Evolutionary conservation across 2,113 vertebrate genomes (phyloP).

Genomic region (Heterochromis multidens): DNA sequence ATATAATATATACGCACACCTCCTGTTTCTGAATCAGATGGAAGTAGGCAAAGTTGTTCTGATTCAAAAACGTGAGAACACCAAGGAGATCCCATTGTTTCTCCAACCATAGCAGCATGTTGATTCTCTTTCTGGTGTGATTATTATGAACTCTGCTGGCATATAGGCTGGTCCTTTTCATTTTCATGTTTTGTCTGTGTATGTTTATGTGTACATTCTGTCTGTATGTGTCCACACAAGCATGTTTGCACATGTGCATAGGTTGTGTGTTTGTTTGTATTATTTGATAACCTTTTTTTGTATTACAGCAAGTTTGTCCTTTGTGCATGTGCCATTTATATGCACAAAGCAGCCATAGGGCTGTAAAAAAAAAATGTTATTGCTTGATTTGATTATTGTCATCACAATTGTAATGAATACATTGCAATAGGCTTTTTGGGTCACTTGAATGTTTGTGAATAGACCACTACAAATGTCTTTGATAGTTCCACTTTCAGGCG

Average conservation of each 20-base stretch:
- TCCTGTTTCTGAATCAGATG: conserved; percentile 11
- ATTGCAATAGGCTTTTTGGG: conserved; percentile 45
- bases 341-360: conserved; percentile 36
- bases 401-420: conserved; percentile 26
- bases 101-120: conserved; percentile 15
- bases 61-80: conserved; percentile 3
- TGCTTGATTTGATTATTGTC: conserved; percentile 27
- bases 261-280: neutral
- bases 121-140: conserved; percentile 35
- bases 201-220: neutral
- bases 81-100: neutral
- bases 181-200: neutral
- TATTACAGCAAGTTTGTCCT: conserved; percentile 42
- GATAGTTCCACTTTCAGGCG: conserved; percentile 20
- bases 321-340: conserved; percentile 51
- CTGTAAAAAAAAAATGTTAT: conserved; percentile 22
- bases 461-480: conserved; percentile 37
- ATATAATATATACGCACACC: neutral
- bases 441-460: conserved; percentile 41
- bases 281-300: conserved; percentile 44
- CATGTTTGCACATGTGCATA: neutral
- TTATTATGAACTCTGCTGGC: conserved; percentile 10
- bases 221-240: neutral
- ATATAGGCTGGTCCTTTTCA: conserved; percentile 35
- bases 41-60: neutral